Evolutionary conservation across 2,797 vertebrate genomes (phyloP), one percentile per base, ranked within the genome.

Genomic region (Bradypodion ventrale): DNA sequence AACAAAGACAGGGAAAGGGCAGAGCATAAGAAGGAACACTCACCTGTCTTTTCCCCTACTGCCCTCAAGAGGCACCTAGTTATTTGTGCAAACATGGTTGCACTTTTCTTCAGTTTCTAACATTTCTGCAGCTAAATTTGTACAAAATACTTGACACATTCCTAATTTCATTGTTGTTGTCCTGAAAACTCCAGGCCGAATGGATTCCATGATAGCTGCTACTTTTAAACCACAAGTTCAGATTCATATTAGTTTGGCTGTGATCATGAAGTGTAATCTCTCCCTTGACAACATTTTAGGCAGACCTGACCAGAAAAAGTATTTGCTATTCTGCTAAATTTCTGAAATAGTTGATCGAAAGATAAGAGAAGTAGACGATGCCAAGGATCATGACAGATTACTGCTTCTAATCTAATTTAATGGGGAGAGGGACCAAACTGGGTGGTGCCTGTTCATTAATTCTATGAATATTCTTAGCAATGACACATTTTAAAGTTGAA

Each of bases 401-500:
- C n/a, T 56, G 42, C 69, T 75, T 80, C 82, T 62, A 78, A 0
- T n/a, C 37, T 29, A 35, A 0, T 69, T 19, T 83, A 1, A 15
- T 78, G 66, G 44, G 4, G 68, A 21, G 3, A 62, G 27, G 35
- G 21, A 86, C 65, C 42, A 78, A 56, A 76, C 19, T 78, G 3
- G 4, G 19, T 86, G 7, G 62, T 82, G 12, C 5, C 19, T 78
- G 27, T 21, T 83, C 76, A 23, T 84, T 87, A 83, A 25, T 49
- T 59, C 2, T 35, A 83, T 35, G 10, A 80, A 76, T 1, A 52
- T 19, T 1, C 52, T 70, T 2, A 27, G n/a, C 56, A 75, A 79
- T 84, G 37, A 32, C 21, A 42, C 75, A 80, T 15, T 76, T 65
- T 21, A 77, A 63, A n/a, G 42, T 52, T 56, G 44, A n/a, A 32